A percentile compares a stretch with the other conserved stretches of the same genome.
Conservation (phyloP, 1,140 invertebrate genomes). For the Aphis gossypii region DNA sequence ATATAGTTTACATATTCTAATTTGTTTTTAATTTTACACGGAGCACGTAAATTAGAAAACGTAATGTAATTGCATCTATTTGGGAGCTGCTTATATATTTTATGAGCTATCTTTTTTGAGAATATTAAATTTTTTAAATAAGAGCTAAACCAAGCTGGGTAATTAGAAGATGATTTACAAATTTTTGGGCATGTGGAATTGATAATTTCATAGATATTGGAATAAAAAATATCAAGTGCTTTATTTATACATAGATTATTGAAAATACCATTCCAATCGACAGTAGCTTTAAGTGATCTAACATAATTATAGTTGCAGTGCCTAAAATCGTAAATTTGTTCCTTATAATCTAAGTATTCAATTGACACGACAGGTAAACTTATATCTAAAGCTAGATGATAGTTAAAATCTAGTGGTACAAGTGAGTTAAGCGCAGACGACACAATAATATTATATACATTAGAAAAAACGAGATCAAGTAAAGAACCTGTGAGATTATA, state of each 20-base stretch:
- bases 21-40: not conserved
- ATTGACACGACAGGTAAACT: too few relatives aligned
- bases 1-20: not conserved
- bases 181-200: not conserved
- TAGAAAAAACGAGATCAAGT: conserved; percentile 29
- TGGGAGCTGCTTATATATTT: not conserved
- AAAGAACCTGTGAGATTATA: not conserved
- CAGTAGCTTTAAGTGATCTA: conserved; percentile 21
- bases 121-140: conserved; percentile 37
- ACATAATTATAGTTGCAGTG: conserved; percentile 25
- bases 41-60: conserved; percentile 33
- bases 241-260: conserved; percentile 1
- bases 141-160: not conserved
- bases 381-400: not conserved
- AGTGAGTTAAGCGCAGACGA: not conserved
- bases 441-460: conserved; percentile 24
- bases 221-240: conserved; percentile 38
- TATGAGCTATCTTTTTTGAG: conserved; percentile 15
- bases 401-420: conserved; percentile 24
- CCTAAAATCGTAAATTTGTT: not conserved
- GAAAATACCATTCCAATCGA: conserved; percentile 25
- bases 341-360: too few relatives aligned
- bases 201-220: conserved; percentile 17
- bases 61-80: conserved; percentile 13
- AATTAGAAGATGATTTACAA: conserved; percentile 15